A percentile compares a stretch with the other conserved stretches of the same genome.
Evolutionary conservation across 2,113 vertebrate genomes (phyloP).

Genomic region (Triplophysa rosa): DNA sequence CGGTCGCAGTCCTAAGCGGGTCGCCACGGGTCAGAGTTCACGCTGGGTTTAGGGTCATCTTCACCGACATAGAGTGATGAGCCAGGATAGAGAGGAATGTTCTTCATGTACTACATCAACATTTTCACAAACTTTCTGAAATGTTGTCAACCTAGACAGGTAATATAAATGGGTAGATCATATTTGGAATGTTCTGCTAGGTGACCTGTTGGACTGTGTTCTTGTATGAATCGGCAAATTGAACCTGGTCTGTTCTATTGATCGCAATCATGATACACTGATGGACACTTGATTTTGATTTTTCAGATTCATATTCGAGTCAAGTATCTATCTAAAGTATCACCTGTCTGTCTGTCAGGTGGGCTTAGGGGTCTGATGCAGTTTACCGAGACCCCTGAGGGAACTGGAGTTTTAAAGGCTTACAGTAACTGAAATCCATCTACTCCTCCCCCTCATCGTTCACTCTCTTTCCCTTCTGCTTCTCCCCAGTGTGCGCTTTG

Average conservation of each 20-base stretch:
- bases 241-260: not conserved
- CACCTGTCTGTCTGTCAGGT: not conserved
- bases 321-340: not conserved
- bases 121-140: conserved; percentile 37
- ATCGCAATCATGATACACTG: not conserved
- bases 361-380: not conserved
- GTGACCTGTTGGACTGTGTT: not conserved
- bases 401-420: conserved; percentile 45
- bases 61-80: conserved; percentile 54
- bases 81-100: conserved; percentile 42
- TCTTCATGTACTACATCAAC: conserved; percentile 28
- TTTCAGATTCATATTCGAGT: not conserved
- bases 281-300: not conserved
- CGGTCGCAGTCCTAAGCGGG: conserved; percentile 5
- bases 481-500: conserved; percentile 55
- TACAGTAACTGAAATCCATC: conserved; percentile 51
- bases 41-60: conserved; percentile 46
- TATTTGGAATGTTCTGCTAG: conserved; percentile 3
- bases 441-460: conserved; percentile 35
- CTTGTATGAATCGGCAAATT: not conserved
- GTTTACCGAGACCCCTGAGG: conserved; percentile 42
- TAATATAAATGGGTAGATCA: conserved; percentile 30
- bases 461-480: not conserved
- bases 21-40: conserved; percentile 49
- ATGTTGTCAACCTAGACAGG: conserved; percentile 8